Base-by-base conservation (phyloP, 1,140 invertebrate genomes). In the Hetaerina americana region DNA sequence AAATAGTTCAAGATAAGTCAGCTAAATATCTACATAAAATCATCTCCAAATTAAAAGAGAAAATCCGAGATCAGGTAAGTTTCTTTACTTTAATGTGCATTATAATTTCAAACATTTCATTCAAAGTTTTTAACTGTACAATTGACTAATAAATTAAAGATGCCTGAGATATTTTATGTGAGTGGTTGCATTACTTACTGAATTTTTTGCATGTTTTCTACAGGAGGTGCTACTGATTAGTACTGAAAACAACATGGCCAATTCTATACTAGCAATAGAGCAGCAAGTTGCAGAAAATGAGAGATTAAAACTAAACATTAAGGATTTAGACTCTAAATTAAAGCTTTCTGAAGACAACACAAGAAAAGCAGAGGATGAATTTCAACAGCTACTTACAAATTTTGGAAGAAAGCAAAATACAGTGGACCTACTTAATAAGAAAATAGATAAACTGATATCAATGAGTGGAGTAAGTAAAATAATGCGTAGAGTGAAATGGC, bases 1-100 rank as follows among this genome's bases (percentile, higher is more conserved):
- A 89, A 75, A 75, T 89, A n/a, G 81, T 86, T 5, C 86, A 87
- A 28, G 86, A 91, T 74, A 90, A 90, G 69, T 75, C 75, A 5
- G 71, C 77, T 1, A 31, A 72, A 27, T 70, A 77, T 68, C 69
- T 79, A 24, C 68, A 66, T 22, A 71, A 72, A 15, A 69, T 73
- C 69, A 71, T 76, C 5, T 29, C 31, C 6, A 25, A 49, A 26
- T 71, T 77, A 66, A 70, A 76, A 22, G 66, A 76, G 5, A 75
- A 74, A 66, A 73, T 69, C 15, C 29, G 77, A 69, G 68, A 72
- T 25, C 40, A 73, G 71, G 76, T 74, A 68, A 57, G 2, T 15
- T 57, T 12, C 22, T 57, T 12, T 18, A 57, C 10, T 2, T 57
- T n/a, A n/a, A n/a, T n/a, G n/a, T n/a, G n/a, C n/a, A n/a, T n/a